Percentiles rank a stretch among this genome's conserved stretches.
Conservation (phyloP, 2,888 invertebrate species). For the Watsonalla cultraria region DNA sequence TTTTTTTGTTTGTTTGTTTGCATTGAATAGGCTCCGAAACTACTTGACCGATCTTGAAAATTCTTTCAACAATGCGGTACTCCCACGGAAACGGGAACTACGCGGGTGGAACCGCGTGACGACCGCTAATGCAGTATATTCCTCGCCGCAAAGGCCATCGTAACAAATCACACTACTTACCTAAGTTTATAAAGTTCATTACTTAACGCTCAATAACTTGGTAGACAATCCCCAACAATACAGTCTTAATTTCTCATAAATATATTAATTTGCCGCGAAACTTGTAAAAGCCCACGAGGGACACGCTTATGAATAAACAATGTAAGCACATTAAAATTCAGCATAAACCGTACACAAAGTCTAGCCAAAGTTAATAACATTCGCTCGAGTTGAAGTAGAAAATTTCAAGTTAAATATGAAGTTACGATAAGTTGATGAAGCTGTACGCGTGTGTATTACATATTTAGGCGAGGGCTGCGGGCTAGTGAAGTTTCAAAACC, state of each 20-base stretch:
- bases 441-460: slow-evolving; percentile 5
- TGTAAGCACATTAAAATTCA: not conserved
- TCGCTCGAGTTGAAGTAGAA: slow-evolving; percentile 14
- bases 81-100: too few relatives aligned
- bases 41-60: too few relatives aligned
- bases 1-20: too few relatives aligned
- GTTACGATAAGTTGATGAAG: slow-evolving; percentile 31
- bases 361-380: not conserved
- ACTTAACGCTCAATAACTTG: too few relatives aligned
- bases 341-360: not conserved
- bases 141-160: too few relatives aligned
- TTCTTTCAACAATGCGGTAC: too few relatives aligned
- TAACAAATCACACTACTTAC: too few relatives aligned
- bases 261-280: not conserved
- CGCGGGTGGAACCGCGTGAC: too few relatives aligned
- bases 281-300: not conserved
- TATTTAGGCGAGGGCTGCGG: not conserved
- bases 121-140: too few relatives aligned
- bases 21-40: too few relatives aligned
- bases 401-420: slow-evolving; percentile 29
- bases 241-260: not conserved
- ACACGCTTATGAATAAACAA: not conserved
- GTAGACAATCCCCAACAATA: too few relatives aligned
- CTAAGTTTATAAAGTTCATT: too few relatives aligned
- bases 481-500: not conserved